phyloP scores from a whole-genome alignment of 2,113 vertebrate genomes.

The Chloroceryle aenea region DNA sequence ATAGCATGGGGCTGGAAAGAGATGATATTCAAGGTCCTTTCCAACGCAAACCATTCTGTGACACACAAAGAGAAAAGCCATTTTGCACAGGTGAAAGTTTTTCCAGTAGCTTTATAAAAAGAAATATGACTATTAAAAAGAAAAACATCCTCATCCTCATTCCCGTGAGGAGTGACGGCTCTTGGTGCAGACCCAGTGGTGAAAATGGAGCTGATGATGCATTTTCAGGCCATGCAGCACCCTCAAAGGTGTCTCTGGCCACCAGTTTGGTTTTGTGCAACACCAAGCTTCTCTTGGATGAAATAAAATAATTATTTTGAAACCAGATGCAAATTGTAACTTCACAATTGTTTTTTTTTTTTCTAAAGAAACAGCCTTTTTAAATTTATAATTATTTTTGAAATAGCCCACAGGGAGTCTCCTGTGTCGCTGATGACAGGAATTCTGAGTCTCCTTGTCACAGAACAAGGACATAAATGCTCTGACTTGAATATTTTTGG shows the following conservation, averaged over 20 bases:
- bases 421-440: neutral
- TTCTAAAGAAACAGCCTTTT: neutral
- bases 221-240: no score
- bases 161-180: neutral
- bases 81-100: neutral
- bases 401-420: fast-evolving
- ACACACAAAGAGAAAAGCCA: neutral
- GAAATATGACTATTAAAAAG: neutral
- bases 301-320: neutral
- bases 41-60: no score
- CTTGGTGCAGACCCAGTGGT: fast-evolving
- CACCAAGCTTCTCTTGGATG: neutral
- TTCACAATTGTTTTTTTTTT: neutral
- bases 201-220: neutral
- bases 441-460: neutral
- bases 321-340: neutral
- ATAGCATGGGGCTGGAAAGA: no score
- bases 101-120: neutral
- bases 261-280: neutral
- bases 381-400: neutral
- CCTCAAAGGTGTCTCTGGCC: no score
- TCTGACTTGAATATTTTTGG: neutral
- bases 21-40: no score
- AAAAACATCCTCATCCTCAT: no score
- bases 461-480: neutral